Evolutionary conservation across 92 coral and sea anemone genomes (phyloP).

Genomic region (Phenganax stokvisi): DNA sequence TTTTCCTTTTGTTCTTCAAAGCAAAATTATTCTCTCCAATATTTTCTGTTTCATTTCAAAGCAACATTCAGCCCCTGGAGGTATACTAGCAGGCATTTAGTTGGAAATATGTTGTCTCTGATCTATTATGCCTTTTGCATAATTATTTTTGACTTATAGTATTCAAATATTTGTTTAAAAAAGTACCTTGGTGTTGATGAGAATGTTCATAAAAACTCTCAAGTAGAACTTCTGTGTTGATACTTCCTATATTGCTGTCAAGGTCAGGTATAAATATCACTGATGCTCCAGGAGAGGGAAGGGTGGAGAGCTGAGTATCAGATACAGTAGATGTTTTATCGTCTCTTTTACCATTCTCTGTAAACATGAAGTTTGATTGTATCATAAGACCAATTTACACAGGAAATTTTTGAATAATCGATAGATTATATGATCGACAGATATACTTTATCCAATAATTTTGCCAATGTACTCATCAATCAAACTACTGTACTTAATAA

Average conservation of each 20-base stretch:
- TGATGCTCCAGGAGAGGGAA: slow-evolving; percentile 91
- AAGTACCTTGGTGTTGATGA: neutral
- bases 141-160: neutral
- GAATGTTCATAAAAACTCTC: slow-evolving; percentile 43
- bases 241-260: slow-evolving; percentile 86
- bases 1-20: too few relatives aligned
- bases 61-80: too few relatives aligned
- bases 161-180: neutral
- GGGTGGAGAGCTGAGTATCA: slow-evolving; percentile 64
- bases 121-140: neutral
- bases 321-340: slow-evolving; percentile 12
- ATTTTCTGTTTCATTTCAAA: too few relatives aligned
- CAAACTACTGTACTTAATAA: too few relatives aligned
- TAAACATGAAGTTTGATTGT: neutral
- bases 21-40: too few relatives aligned
- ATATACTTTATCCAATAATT: too few relatives aligned
- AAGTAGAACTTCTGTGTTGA: slow-evolving; percentile 77
- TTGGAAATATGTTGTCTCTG: too few relatives aligned
- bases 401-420: too few relatives aligned
- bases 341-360: neutral
- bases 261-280: slow-evolving; percentile 54
- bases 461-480: too few relatives aligned
- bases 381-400: too few relatives aligned
- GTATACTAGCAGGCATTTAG: too few relatives aligned
- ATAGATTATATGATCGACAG: too few relatives aligned